Percentiles rank a stretch among this genome's conserved stretches.
These are phyloP conservation scores for Cyanistes caeruleus DNA, from an alignment of 2,113 vertebrate genomes.

Conservation along the genomic window DNA sequence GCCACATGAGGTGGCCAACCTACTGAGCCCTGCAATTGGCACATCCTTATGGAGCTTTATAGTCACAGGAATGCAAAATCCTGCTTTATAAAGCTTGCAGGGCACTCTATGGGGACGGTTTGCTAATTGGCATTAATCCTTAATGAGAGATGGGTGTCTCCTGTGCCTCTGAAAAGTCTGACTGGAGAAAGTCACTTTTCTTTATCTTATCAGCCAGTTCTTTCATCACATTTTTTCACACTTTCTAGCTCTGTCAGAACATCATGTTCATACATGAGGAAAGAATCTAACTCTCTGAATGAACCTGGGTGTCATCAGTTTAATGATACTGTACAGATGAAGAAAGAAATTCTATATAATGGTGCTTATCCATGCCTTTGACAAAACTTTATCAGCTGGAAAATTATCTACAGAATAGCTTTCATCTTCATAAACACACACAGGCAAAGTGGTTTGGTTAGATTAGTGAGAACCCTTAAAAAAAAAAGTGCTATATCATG, in stretches of 20 bases:
- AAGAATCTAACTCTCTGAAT: background rate
- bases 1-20: background rate
- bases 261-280: background rate
- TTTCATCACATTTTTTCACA: background rate
- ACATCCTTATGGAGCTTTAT: background rate
- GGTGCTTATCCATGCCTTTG: background rate
- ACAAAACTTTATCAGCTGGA: background rate
- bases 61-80: background rate
- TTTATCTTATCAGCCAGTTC: background rate
- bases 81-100: background rate
- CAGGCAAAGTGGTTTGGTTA: background rate
- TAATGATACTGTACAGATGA: background rate
- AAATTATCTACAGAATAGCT: background rate
- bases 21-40: background rate
- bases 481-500: background rate
- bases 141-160: fast-evolving
- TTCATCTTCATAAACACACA: background rate
- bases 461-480: background rate
- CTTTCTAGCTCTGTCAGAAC: background rate
- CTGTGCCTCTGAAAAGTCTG: background rate
- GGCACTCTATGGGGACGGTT: background rate
- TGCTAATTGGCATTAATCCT: background rate
- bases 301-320: background rate
- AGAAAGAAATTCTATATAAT: background rate
- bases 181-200: background rate